These are phyloP conservation scores for Clupea harengus DNA, from an alignment of 2,113 vertebrate species.

Conservation along the genomic window DNA sequence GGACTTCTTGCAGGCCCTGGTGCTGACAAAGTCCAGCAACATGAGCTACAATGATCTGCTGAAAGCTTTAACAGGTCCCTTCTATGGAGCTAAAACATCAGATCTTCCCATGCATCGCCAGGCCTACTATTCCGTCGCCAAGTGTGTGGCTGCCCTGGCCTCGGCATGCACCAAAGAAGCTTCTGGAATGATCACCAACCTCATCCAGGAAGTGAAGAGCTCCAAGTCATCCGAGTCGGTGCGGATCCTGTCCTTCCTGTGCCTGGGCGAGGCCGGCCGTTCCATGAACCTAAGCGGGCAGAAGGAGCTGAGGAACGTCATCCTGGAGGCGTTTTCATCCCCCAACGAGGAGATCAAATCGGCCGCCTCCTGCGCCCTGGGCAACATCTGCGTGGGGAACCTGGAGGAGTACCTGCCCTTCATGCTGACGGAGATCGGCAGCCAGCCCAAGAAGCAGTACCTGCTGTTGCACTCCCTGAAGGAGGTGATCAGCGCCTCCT, in stretches of 20 bases:
- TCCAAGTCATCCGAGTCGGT: constrained; percentile 71
- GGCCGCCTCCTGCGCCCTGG: constrained; percentile 83
- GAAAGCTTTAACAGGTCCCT: constrained; percentile 74
- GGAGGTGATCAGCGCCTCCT: constrained; percentile 83
- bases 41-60: constrained; percentile 75
- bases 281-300: constrained; percentile 76
- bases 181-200: constrained; percentile 65
- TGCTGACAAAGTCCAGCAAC: constrained; percentile 69
- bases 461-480: constrained; percentile 88
- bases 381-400: constrained; percentile 81
- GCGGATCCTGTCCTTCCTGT: constrained; percentile 83
- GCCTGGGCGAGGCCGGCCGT: constrained; percentile 86
- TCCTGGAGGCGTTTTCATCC: constrained; percentile 85
- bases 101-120: constrained; percentile 74
- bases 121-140: constrained; percentile 79
- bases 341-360: constrained; percentile 87
- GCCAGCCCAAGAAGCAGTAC: constrained; percentile 84
- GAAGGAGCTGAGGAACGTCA: constrained; percentile 80
- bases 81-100: constrained; percentile 54
- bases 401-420: constrained; percentile 87
- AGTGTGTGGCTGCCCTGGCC: constrained; percentile 83
- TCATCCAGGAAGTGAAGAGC: constrained; percentile 82
- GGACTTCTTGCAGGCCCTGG: constrained; percentile 80
- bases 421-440: constrained; percentile 81
- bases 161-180: constrained; percentile 81